These are phyloP conservation scores for Spatulosminthurus flaviceps DNA, from an alignment of 2,888 invertebrate species.

Conservation along the genomic window DNA sequence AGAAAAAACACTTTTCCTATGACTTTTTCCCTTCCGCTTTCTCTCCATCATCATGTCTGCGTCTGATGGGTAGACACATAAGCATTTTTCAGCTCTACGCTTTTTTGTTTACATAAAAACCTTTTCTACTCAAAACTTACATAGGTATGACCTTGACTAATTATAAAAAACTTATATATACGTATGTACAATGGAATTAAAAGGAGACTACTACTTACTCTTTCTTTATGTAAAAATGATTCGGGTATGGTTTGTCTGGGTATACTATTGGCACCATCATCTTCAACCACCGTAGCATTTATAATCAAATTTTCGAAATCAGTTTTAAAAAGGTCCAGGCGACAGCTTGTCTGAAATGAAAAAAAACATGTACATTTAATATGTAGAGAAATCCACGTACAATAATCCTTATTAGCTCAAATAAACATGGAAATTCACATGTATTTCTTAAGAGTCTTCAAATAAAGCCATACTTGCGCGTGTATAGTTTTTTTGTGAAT, in stretches of 20 bases:
- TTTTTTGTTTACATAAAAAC: too few relatives aligned
- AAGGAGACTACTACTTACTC: slow-evolving; percentile 72
- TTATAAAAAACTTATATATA: too few relatives aligned
- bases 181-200: slow-evolving; percentile 16
- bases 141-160: too few relatives aligned
- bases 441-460: not conserved
- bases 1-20: too few relatives aligned
- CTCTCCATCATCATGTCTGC: too few relatives aligned
- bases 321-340: slow-evolving; percentile 83
- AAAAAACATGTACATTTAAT: slow-evolving; percentile 39
- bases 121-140: too few relatives aligned
- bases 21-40: too few relatives aligned
- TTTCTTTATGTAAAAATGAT: slow-evolving; percentile 70
- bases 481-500: too few relatives aligned
- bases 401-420: slow-evolving; percentile 9
- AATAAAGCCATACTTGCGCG: too few relatives aligned
- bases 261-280: slow-evolving; percentile 68
- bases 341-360: slow-evolving; percentile 80
- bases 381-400: slow-evolving; percentile 16
- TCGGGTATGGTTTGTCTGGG: slow-evolving; percentile 65
- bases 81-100: too few relatives aligned
- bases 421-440: too few relatives aligned
- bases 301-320: slow-evolving; percentile 89
- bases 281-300: slow-evolving; percentile 71
- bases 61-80: too few relatives aligned